Percentiles rank a stretch among this genome's conserved stretches.
Evolutionary conservation across 1,140 invertebrate genomes (phyloP).

Genomic region (Bemisia tabaci): DNA sequence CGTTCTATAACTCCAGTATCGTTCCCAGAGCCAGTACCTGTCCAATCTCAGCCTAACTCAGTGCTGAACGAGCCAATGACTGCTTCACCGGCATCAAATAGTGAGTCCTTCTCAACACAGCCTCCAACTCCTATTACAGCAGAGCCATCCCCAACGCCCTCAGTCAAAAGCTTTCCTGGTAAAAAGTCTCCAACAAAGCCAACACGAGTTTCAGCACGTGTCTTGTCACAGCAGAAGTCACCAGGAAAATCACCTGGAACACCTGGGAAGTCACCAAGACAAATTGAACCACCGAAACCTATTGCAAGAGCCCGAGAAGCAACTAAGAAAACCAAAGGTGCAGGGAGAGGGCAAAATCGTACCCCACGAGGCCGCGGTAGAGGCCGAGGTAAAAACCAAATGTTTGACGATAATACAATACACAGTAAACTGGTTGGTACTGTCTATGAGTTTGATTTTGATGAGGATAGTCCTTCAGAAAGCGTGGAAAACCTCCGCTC

Average conservation of each 20-base stretch:
- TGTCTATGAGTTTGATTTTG: constrained; percentile 73
- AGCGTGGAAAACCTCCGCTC: constrained; percentile 63
- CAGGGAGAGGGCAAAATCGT: constrained; percentile 36
- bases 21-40: constrained; percentile 14
- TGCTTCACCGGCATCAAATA: background rate
- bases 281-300: constrained; percentile 24
- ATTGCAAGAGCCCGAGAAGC: constrained; percentile 4
- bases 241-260: constrained; percentile 54
- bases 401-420: constrained; percentile 30
- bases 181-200: constrained; percentile 51
- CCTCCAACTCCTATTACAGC: constrained; percentile 14
- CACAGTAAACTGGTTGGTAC: constrained; percentile 68
- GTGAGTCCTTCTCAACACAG: background rate
- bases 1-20: constrained; percentile 10
- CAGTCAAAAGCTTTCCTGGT: constrained; percentile 23
- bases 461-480: constrained; percentile 51
- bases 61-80: background rate
- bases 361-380: constrained; percentile 51
- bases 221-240: constrained; percentile 43
- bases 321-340: constrained; percentile 26
- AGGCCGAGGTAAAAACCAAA: constrained; percentile 41
- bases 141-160: constrained; percentile 21
- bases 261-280: constrained; percentile 58
- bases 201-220: constrained; percentile 44
- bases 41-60: constrained; percentile 9